Conservation (phyloP, 2,797 vertebrate genomes). For the Pseudocheirus occidentalis region DNA sequence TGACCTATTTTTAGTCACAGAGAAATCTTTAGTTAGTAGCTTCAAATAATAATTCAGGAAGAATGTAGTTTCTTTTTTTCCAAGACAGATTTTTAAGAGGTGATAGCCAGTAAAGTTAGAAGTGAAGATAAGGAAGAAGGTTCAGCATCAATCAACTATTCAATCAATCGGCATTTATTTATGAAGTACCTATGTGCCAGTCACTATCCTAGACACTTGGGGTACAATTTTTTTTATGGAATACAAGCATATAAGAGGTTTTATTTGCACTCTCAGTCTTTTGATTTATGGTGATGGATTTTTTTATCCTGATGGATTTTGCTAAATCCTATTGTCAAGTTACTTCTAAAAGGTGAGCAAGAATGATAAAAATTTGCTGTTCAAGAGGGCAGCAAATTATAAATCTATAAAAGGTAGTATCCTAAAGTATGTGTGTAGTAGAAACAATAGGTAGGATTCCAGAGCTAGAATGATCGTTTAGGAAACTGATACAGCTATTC, state of each 20-base stretch:
- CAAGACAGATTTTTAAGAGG: background rate
- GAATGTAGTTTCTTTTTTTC: constrained; percentile 11
- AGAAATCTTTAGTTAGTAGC: background rate
- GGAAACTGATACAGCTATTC: background rate
- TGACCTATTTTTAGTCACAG: background rate
- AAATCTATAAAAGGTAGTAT: background rate
- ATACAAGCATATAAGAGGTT: background rate
- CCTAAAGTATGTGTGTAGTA: background rate
- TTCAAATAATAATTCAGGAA: background rate
- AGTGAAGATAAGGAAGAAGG: background rate
- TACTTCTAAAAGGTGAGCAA: background rate
- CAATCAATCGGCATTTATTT: background rate
- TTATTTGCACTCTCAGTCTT: background rate
- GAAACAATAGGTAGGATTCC: background rate
- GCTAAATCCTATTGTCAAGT: background rate
- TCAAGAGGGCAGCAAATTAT: background rate
- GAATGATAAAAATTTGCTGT: background rate
- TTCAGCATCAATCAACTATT: background rate
- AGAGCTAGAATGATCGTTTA: too few species aligned
- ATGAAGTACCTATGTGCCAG: too few species aligned
- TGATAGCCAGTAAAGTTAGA: background rate
- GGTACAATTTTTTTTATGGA: background rate
- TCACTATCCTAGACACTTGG: background rate
- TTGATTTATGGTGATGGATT: background rate
- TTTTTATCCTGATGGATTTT: background rate